Evolutionary conservation across 2,888 invertebrate genomes (phyloP).

Genomic region (Dexiosoma caninum): DNA sequence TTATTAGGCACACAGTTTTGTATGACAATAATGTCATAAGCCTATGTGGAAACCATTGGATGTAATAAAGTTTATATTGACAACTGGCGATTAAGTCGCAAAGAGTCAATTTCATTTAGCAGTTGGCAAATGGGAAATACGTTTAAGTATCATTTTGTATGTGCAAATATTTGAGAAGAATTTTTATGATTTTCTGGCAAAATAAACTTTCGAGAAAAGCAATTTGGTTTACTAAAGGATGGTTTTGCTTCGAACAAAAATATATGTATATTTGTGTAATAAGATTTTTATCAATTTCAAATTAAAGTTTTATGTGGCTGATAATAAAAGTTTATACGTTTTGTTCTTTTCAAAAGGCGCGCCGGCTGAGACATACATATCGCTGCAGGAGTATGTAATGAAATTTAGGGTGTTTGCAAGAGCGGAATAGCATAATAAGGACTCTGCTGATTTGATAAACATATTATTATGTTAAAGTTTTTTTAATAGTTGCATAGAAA

Average conservation of each 20-base stretch:
- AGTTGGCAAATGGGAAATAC: background rate
- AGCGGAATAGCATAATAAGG: too few relatives aligned
- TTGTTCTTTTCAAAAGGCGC: too few relatives aligned
- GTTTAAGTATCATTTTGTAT: background rate
- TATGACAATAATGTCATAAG: slow-evolving; percentile 31
- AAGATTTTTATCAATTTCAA: background rate
- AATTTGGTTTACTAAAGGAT: background rate
- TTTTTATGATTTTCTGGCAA: background rate
- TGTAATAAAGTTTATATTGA: slow-evolving; percentile 42
- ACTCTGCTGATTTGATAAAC: too few relatives aligned
- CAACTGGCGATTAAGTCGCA: slow-evolving; percentile 14
- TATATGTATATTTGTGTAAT: background rate
- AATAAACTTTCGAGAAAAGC: background rate
- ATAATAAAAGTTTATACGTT: background rate
- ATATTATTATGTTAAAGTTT: too few relatives aligned
- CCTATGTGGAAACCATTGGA: background rate
- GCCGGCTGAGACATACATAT: too few relatives aligned
- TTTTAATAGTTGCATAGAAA: too few relatives aligned
- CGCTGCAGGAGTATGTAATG: too few relatives aligned
- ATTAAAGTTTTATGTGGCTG: background rate
- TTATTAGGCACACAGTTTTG: background rate
- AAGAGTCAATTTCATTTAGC: slow-evolving; percentile 16
- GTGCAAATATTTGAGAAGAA: background rate
- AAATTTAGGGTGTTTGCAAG: too few relatives aligned
- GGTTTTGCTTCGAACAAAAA: background rate